Conservation (phyloP, 30 jellyfish, hydroid and myxozoan genomes). For the Morbakka virulenta region DNA sequence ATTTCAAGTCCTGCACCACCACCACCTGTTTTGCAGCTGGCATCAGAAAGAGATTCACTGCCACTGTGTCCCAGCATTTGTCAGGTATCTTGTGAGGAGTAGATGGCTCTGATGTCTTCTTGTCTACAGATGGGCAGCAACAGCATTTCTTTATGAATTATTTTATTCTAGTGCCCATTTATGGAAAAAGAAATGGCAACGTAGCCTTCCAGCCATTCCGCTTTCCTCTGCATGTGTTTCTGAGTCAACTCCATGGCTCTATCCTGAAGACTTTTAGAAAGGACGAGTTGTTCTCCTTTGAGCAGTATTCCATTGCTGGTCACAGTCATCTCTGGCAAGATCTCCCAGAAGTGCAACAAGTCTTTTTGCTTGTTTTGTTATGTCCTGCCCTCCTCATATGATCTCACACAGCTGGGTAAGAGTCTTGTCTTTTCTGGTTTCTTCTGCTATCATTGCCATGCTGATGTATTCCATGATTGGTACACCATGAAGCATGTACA, state of each 20-base stretch:
- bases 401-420: not conserved
- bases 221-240: no score
- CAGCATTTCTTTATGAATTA: not conserved
- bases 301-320: no score
- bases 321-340: no score
- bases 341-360: not conserved
- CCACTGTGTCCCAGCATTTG: not conserved
- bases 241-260: no score
- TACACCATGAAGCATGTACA: not conserved
- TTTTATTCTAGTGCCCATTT: not conserved
- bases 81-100: not conserved
- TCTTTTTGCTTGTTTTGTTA: not conserved
- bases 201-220: no score
- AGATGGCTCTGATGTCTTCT: not conserved
- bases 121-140: not conserved
- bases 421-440: not conserved
- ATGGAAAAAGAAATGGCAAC: not conserved
- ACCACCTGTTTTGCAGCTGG: no score
- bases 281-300: no score
- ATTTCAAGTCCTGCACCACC: no score
- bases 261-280: no score
- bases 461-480: not conserved
- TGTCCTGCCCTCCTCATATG: not conserved
- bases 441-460: not conserved
- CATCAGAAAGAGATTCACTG: no score